A percentile compares a stretch with the other conserved stretches of the same genome.
These are phyloP conservation scores for Aricia artaxerxes DNA, from an alignment of 2,888 invertebrate genomes.

Conservation along the genomic window DNA sequence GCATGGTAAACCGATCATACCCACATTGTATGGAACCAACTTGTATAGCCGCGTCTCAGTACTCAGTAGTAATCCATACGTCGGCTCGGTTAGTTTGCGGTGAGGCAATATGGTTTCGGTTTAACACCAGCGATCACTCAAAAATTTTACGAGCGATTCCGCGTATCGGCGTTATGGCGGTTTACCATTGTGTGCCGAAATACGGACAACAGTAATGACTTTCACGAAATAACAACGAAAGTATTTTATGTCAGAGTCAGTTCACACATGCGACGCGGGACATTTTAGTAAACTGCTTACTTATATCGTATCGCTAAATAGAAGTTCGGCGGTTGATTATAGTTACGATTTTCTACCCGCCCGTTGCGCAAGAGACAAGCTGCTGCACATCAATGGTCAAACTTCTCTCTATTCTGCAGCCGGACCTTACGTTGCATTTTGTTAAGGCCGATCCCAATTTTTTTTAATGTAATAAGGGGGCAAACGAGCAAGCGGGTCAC, in stretches of 20 bases:
- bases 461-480: too few relatives aligned
- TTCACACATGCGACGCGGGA: too few relatives aligned
- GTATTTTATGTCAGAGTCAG: background rate
- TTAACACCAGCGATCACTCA: constrained; percentile 8
- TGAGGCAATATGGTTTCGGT: constrained; percentile 10
- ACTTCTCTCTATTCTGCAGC: too few relatives aligned
- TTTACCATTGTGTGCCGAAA: constrained; percentile 20
- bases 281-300: too few relatives aligned
- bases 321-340: too few relatives aligned
- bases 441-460: too few relatives aligned
- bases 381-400: too few relatives aligned
- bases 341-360: too few relatives aligned
- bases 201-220: background rate
- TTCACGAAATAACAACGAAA: constrained; percentile 20
- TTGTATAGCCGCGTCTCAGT: background rate
- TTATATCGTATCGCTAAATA: too few relatives aligned
- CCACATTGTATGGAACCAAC: background rate
- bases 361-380: too few relatives aligned
- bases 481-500: too few relatives aligned
- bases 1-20: background rate
- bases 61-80: background rate
- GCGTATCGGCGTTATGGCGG: background rate
- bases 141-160: constrained; percentile 21
- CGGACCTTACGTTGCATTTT: too few relatives aligned
- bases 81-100: background rate